Evolutionary conservation across 2,888 invertebrate genomes (phyloP).

Genomic region (Luffia ferchaultella): DNA sequence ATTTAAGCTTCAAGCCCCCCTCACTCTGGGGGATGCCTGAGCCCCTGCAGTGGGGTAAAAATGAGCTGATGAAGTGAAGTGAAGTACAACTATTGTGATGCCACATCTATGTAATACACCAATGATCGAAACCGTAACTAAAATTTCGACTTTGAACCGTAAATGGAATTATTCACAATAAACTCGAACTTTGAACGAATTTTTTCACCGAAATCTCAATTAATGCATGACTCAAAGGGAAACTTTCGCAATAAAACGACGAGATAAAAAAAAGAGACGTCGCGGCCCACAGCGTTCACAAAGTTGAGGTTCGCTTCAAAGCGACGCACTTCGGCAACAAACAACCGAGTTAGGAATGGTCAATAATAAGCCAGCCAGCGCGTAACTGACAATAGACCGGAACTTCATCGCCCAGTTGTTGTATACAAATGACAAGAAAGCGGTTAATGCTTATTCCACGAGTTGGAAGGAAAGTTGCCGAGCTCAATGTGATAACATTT

Average conservation of each 20-base stretch:
- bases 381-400: not conserved
- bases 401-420: not conserved
- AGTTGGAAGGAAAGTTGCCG: not conserved
- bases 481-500: too few species aligned
- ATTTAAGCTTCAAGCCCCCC: too few species aligned
- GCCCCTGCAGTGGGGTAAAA: too few species aligned
- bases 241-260: conserved; percentile 53
- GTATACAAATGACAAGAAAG: not conserved
- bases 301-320: conserved; percentile 47
- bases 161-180: too few species aligned
- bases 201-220: not conserved
- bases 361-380: conserved; percentile 40
- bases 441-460: not conserved
- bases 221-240: conserved; percentile 16
- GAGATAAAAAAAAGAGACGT: conserved; percentile 43
- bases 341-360: conserved; percentile 45
- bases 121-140: too few species aligned
- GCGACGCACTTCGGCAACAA: conserved; percentile 36
- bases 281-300: conserved; percentile 43
- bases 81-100: too few species aligned
- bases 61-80: too few species aligned
- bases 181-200: not conserved
- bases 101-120: too few species aligned
- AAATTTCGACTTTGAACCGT: too few species aligned
- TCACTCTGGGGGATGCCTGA: too few species aligned